Percentiles rank a stretch among this genome's conserved stretches.
phyloP scores from a whole-genome alignment of 1,140 invertebrate species.

The Calliopsis andreniformis region DNA sequence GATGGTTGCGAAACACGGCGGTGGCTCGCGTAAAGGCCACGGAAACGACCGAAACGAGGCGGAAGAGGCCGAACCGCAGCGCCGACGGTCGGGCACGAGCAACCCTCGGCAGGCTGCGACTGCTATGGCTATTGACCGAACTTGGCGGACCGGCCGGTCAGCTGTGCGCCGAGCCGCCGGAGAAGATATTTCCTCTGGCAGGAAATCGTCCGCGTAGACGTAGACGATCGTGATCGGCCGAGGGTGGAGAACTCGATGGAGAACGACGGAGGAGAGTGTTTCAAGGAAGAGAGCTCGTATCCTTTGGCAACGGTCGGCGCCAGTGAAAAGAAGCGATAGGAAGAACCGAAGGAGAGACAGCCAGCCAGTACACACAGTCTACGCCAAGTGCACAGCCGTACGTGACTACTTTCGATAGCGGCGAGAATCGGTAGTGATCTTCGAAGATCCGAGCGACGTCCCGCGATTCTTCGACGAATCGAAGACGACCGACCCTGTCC shows the following conservation, averaged over 20 bases:
- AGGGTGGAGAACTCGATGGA: background rate
- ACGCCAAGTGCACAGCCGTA: constrained; percentile 10
- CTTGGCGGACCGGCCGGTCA: constrained; percentile 79
- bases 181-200: constrained; percentile 59
- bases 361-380: background rate
- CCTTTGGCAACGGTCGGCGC: constrained; percentile 7
- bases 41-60: constrained; percentile 46
- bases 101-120: constrained; percentile 67
- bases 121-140: constrained; percentile 80
- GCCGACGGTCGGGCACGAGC: constrained; percentile 64
- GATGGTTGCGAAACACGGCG: constrained; percentile 42
- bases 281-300: background rate
- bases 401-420: background rate
- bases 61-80: constrained; percentile 59
- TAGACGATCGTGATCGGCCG: constrained; percentile 14
- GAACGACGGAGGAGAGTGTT: background rate
- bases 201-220: constrained; percentile 54
- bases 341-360: background rate
- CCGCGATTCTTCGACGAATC: constrained; percentile 7
- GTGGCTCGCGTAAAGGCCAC: constrained; percentile 67
- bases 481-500: background rate
- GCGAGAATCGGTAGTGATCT: constrained; percentile 2
- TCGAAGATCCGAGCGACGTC: background rate
- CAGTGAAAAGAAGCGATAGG: constrained; percentile 2
- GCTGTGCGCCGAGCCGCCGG: constrained; percentile 74